These are phyloP conservation scores for Drosophila aldrichi DNA, from an alignment of 2,888 invertebrate genomes.

Conservation along the genomic window DNA sequence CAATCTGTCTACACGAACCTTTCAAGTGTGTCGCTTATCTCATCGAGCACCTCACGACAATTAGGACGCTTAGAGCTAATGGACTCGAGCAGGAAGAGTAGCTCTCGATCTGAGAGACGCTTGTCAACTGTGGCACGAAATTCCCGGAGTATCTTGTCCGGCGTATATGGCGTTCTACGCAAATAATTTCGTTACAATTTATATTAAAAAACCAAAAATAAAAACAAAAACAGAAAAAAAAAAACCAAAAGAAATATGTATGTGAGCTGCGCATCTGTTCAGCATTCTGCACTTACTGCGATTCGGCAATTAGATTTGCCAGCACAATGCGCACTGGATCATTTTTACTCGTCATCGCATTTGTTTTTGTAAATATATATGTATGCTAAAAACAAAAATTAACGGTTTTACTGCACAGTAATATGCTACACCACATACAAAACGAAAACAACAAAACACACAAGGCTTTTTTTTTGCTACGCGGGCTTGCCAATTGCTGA, in stretches of 20 bases:
- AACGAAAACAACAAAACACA: conserved; percentile 24
- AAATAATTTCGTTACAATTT: conserved; percentile 7
- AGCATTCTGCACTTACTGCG: conserved; percentile 72
- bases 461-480: conserved; percentile 2
- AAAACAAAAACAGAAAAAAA: background rate
- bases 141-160: conserved; percentile 80
- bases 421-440: conserved; percentile 34
- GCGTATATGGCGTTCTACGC: conserved; percentile 75
- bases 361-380: conserved; percentile 37
- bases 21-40: conserved; percentile 71
- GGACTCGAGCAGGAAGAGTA: conserved; percentile 77
- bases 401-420: conserved; percentile 43
- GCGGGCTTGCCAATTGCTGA: conserved; percentile 35
- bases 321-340: conserved; percentile 78
- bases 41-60: conserved; percentile 69
- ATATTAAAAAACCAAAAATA: background rate
- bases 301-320: conserved; percentile 73
- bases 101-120: conserved; percentile 68
- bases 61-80: conserved; percentile 81
- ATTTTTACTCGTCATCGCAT: conserved; percentile 39
- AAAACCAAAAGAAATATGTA: background rate
- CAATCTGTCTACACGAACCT: conserved; percentile 61
- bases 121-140: conserved; percentile 81
- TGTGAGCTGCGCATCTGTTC: conserved; percentile 50
- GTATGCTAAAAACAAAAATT: conserved; percentile 6